These are phyloP conservation scores for Musca vetustissima DNA, from an alignment of 1,140 invertebrate genomes.

Conservation along the genomic window DNA sequence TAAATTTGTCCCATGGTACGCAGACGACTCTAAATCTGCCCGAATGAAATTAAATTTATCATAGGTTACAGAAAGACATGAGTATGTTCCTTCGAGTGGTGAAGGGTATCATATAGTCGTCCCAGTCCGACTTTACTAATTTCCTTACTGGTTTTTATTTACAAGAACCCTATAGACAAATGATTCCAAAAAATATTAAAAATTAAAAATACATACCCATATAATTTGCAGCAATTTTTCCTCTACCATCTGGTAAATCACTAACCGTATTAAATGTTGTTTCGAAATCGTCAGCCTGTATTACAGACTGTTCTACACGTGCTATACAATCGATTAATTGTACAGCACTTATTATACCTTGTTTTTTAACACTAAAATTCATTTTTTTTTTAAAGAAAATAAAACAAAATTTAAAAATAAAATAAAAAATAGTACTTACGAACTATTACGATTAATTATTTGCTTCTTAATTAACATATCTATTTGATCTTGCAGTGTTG, in stretches of 20 bases:
- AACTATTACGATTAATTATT: conserved; percentile 58
- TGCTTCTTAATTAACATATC: conserved; percentile 66
- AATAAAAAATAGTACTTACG: conserved; percentile 54
- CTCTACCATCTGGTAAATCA: conserved; percentile 44
- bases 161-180: no score
- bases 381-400: neutral
- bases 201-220: conserved; percentile 38
- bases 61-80: no score
- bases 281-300: conserved; percentile 32
- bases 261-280: conserved; percentile 40
- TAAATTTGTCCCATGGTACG: no score
- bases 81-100: no score
- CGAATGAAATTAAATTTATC: no score
- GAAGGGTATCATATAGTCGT: no score
- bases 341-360: conserved; percentile 57
- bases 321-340: conserved; percentile 56
- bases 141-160: no score
- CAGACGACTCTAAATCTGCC: no score
- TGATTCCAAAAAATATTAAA: neutral
- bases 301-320: conserved; percentile 33
- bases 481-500: conserved; percentile 62
- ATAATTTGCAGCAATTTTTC: conserved; percentile 53
- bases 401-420: neutral
- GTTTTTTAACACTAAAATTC: conserved; percentile 49
- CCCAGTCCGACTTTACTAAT: no score